Base-by-base conservation (phyloP, 2,797 vertebrate genomes). In the Tachyglossus aculeatus region DNA sequence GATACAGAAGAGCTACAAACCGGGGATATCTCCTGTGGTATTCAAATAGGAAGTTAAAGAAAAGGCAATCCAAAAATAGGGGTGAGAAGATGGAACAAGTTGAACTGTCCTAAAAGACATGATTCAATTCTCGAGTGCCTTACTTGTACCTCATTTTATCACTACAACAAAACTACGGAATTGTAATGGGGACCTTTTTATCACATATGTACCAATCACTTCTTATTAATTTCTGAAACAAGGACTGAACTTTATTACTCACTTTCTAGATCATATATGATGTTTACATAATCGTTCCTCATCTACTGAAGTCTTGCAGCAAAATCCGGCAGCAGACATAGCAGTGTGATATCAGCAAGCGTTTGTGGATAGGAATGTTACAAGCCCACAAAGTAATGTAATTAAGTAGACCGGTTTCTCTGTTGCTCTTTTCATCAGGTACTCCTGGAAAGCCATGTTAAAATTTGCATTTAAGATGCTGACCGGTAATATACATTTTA, bases 401-500 rank as follows among this genome's bases (percentile, higher is more conserved):
- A 74, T 72, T 72, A 71, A 77, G 67, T 58, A 43, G 52, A 55
- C n/a, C 70, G 24, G 24, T 56, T 80, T 39, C 34, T 77, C 65
- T 18, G 1, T 71, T 74, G 10, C 38, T 66, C 55, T 45, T 65
- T 59, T 21, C 70, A 11, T 37, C 69, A 40, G 71, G 61, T n/a
- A 47, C 63, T 82, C 77, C 69, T 77, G 72, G 80, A 81, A 76
- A 51, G 71, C 74, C 24, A 18, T 72, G 73, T 62, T 78, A 74
- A 75, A 78, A 87, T 91, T 70, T 83, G 83, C 84, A 87, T 83
- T 89, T 81, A 81, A 78, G 87, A 81, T 73, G 83, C 84, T 90
- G 92, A 91, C 90, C 92, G 86, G 74, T 83, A 86, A 80, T 15
- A 54, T 12, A 19, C 0, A 0, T 87, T 91, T 87, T 80, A 88